A percentile compares a stretch with the other conserved stretches of the same genome.
phyloP scores from a whole-genome alignment of 2,888 invertebrate genomes.

The Ennomos quercinarius region DNA sequence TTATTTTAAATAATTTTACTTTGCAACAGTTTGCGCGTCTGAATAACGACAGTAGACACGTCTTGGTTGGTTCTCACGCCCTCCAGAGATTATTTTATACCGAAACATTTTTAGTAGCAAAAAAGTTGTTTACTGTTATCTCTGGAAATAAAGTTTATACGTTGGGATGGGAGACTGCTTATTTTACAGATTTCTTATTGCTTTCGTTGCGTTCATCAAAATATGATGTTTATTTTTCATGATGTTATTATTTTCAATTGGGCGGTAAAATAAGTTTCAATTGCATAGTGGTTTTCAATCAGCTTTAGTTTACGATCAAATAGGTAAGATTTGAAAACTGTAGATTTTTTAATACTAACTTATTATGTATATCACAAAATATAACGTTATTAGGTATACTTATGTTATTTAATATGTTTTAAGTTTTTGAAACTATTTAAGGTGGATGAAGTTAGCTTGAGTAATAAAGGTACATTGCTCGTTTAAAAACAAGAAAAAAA shows the following conservation, averaged over 20 bases:
- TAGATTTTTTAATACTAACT: too few relatives aligned
- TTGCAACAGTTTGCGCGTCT: background rate
- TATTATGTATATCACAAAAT: too few relatives aligned
- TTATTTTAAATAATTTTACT: background rate
- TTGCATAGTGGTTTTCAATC: background rate
- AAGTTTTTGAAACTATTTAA: too few relatives aligned
- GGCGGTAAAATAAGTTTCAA: slow-evolving; percentile 9
- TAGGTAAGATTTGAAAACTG: background rate
- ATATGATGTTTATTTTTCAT: slow-evolving; percentile 7
- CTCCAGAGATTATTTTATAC: slow-evolving; percentile 21
- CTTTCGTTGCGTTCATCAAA: slow-evolving; percentile 13
- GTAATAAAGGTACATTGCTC: too few relatives aligned
- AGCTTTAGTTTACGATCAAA: background rate
- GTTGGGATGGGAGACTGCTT: slow-evolving; percentile 19
- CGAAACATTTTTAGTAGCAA: slow-evolving; percentile 19
- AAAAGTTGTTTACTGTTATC: slow-evolving; percentile 28
- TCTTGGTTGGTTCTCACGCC: slow-evolving; percentile 23
- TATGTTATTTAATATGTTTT: too few relatives aligned
- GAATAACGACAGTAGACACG: slow-evolving; percentile 20
- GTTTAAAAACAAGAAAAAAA: too few relatives aligned
- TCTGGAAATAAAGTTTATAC: slow-evolving; percentile 23
- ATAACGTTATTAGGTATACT: too few relatives aligned
- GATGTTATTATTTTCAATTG: slow-evolving; percentile 17
- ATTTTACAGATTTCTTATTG: slow-evolving; percentile 26
- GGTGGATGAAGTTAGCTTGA: too few relatives aligned